Conservation (phyloP, 2,888 invertebrate species). For the Heliothis peltigera region DNA sequence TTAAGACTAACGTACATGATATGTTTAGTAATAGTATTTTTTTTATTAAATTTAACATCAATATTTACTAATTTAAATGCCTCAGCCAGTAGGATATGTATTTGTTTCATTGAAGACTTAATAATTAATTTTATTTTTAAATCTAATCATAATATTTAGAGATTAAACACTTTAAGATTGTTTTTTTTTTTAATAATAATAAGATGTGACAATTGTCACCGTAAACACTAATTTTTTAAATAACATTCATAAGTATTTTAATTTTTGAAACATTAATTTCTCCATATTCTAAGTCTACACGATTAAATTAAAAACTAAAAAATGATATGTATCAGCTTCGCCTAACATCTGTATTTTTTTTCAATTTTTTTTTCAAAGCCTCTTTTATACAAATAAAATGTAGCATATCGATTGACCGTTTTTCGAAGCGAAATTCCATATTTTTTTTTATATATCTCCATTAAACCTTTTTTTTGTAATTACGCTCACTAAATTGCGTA, state of each 20-base stretch:
- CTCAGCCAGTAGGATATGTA: conserved; percentile 89
- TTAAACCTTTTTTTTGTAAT: conserved; percentile 70
- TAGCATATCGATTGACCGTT: conserved; percentile 79
- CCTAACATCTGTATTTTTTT: conserved; percentile 70
- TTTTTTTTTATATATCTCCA: conserved; percentile 59
- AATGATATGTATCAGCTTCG: conserved; percentile 68
- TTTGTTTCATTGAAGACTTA: conserved; percentile 86
- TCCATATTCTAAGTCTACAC: conserved; percentile 65
- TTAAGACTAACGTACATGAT: conserved; percentile 64
- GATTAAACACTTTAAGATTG: conserved; percentile 79
- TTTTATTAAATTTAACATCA: conserved; percentile 76
- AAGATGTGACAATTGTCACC: conserved; percentile 66
- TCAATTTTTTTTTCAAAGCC: conserved; percentile 51
- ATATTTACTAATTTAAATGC: conserved; percentile 86
- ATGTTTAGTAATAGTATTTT: conserved; percentile 73
- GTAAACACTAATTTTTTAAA: conserved; percentile 61
- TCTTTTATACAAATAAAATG: conserved; percentile 75
- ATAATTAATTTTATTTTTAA: conserved; percentile 71
- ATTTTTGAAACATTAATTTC: conserved; percentile 72
- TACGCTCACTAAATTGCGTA: conserved; percentile 59
- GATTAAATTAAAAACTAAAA: conserved; percentile 67
- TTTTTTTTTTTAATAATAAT: conserved; percentile 66
- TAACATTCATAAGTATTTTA: conserved; percentile 78
- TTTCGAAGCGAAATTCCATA: conserved; percentile 78
- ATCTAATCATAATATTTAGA: conserved; percentile 74